Evolutionary conservation across 2,888 invertebrate genomes (phyloP).

Genomic region (Mythimna loreyi): DNA sequence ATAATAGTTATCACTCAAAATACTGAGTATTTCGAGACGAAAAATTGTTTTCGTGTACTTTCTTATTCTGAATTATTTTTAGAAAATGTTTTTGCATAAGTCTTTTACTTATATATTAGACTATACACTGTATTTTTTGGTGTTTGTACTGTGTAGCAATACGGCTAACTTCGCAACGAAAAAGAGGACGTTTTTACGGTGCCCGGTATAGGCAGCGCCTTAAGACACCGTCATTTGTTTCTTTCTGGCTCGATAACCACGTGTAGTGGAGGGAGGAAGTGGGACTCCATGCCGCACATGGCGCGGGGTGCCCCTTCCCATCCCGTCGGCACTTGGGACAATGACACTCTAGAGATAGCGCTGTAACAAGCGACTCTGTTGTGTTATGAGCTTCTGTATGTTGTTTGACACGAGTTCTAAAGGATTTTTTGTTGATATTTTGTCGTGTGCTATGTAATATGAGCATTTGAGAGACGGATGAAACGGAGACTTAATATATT

Average conservation of each 20-base stretch:
- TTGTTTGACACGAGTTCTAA: conserved; percentile 18
- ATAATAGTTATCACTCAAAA: too few relatives aligned
- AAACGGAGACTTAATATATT: neutral
- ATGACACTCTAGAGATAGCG: conserved; percentile 46
- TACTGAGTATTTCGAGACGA: too few relatives aligned
- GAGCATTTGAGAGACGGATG: neutral
- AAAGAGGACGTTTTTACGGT: too few relatives aligned
- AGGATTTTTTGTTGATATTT: conserved; percentile 19
- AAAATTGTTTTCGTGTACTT: too few relatives aligned
- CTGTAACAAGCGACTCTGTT: conserved; percentile 33
- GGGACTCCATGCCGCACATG: conserved; percentile 14
- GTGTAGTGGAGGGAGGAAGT: conserved; percentile 10
- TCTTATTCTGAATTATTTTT: too few relatives aligned
- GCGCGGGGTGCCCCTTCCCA: conserved; percentile 9
- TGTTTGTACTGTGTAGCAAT: too few relatives aligned
- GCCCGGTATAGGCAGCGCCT: too few relatives aligned
- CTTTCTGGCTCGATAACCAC: conserved; percentile 29
- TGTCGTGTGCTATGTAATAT: neutral
- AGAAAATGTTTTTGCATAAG: too few relatives aligned
- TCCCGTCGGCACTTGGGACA: conserved; percentile 32
- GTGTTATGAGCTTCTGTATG: conserved; percentile 9
- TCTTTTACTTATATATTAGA: too few relatives aligned
- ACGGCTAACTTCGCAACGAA: too few relatives aligned
- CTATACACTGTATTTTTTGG: too few relatives aligned
- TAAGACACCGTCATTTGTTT: conserved; percentile 16